Evolutionary conservation across 2,113 vertebrate species (phyloP).

Genomic region (Stegostoma tigrinum): DNA sequence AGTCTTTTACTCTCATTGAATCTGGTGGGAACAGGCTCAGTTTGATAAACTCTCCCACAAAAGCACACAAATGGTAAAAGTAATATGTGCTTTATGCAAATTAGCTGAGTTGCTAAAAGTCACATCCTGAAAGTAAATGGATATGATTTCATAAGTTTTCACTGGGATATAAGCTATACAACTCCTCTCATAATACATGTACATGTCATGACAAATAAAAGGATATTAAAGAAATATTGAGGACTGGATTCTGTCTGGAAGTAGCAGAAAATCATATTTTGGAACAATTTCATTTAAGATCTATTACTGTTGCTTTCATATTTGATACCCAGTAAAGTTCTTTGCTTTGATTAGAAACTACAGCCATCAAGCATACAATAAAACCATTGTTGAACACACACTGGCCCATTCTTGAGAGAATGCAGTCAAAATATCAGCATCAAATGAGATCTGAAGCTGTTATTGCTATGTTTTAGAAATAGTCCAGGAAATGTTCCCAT

Average conservation of each 20-base stretch:
- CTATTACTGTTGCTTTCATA: constrained; percentile 10
- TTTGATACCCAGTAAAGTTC: not conserved
- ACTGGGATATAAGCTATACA: not conserved
- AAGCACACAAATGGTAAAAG: not conserved
- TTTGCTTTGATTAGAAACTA: constrained; percentile 22
- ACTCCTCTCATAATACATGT: not conserved
- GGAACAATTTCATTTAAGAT: constrained; percentile 12
- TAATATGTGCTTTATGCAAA: not conserved
- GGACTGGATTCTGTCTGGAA: not conserved
- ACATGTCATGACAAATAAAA: not conserved
- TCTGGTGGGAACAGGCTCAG: not conserved
- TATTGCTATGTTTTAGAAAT: not conserved
- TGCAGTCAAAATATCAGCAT: constrained; percentile 15
- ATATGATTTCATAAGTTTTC: not conserved
- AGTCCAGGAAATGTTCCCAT: not conserved
- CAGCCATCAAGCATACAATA: not conserved
- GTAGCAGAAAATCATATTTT: constrained; percentile 20
- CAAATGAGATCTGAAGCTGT: constrained; percentile 26
- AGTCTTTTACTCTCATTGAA: not conserved
- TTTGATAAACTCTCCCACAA: not conserved
- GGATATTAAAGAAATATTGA: not conserved
- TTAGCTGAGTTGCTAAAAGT: constrained; percentile 5
- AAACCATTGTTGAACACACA: constrained; percentile 15
- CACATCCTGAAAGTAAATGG: not conserved
- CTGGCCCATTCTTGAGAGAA: not conserved